Conservation (phyloP, 2,888 invertebrate genomes). For the Sabatieria punctata region DNA sequence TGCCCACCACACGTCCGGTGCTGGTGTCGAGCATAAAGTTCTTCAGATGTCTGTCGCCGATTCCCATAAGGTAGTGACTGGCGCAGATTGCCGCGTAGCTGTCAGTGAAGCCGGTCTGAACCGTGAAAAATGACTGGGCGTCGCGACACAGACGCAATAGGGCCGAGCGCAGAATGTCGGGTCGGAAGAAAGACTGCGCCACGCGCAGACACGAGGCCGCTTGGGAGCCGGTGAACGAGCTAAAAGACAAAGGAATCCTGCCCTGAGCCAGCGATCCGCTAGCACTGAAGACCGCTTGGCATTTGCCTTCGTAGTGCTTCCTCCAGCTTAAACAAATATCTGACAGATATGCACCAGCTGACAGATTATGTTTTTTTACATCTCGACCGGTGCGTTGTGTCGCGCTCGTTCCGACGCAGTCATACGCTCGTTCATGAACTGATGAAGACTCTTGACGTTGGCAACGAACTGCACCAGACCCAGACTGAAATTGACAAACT, state of each 20-base stretch:
- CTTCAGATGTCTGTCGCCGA: conserved; percentile 56
- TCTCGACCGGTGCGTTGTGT: no score
- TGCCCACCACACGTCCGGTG: conserved; percentile 46
- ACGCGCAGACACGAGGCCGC: conserved; percentile 28
- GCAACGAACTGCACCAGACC: no score
- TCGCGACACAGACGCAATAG: conserved; percentile 32
- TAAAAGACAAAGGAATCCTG: not conserved
- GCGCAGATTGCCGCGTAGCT: conserved; percentile 48
- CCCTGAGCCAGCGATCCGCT: no score
- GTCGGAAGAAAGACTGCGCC: not conserved
- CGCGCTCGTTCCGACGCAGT: no score
- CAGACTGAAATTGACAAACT: no score
- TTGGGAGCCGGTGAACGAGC: conserved; percentile 17
- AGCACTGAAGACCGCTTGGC: no score
- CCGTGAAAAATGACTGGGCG: conserved; percentile 42
- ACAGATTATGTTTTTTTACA: no score
- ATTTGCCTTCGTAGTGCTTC: no score
- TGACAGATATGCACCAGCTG: no score
- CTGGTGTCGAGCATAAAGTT: conserved; percentile 45
- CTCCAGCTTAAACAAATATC: no score
- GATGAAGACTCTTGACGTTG: no score
- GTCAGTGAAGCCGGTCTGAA: conserved; percentile 45
- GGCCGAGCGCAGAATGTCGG: conserved; percentile 1
- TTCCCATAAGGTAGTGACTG: conserved; percentile 47
- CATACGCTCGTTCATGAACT: no score